phyloP scores from a whole-genome alignment of 2,888 invertebrate genomes.

The Euproctis similis region DNA sequence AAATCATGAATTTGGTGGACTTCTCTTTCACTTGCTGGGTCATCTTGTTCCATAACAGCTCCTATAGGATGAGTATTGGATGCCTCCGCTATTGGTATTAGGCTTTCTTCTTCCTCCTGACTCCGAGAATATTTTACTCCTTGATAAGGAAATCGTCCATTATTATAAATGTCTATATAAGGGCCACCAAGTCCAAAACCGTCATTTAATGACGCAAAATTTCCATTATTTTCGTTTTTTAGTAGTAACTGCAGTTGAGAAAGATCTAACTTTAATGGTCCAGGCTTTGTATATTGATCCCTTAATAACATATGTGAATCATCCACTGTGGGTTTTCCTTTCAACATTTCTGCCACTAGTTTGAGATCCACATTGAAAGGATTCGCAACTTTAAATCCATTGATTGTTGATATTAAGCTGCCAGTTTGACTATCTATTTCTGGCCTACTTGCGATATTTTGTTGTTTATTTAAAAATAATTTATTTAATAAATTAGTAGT shows the following conservation, averaged over 20 bases:
- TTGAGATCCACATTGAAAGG: conserved; percentile 70
- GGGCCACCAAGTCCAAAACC: conserved; percentile 40
- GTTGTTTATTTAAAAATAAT: conserved; percentile 47
- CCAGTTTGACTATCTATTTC: conserved; percentile 47
- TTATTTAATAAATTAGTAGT: conserved; percentile 51
- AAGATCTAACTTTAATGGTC: conserved; percentile 51
- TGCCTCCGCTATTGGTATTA: conserved; percentile 57
- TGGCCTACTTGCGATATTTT: conserved; percentile 38
- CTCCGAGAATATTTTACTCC: conserved; percentile 66
- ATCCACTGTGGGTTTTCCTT: conserved; percentile 53
- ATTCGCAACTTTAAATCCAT: conserved; percentile 69
- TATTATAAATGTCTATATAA: conserved; percentile 52
- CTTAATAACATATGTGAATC: conserved; percentile 48
- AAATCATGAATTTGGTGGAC: conserved; percentile 36
- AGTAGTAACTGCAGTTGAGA: conserved; percentile 53
- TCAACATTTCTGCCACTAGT: conserved; percentile 64
- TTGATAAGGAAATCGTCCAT: conserved; percentile 53
- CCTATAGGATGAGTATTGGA: conserved; percentile 64
- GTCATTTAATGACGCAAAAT: conserved; percentile 36
- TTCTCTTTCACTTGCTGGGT: conserved; percentile 40
- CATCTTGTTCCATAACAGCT: conserved; percentile 65
- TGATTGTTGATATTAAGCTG: conserved; percentile 52
- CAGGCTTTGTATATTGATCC: conserved; percentile 46
- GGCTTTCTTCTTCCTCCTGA: conserved; percentile 65
- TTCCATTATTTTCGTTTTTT: conserved; percentile 49